phyloP scores from a whole-genome alignment of 1,140 invertebrate species.

The Lepidurus couesii region DNA sequence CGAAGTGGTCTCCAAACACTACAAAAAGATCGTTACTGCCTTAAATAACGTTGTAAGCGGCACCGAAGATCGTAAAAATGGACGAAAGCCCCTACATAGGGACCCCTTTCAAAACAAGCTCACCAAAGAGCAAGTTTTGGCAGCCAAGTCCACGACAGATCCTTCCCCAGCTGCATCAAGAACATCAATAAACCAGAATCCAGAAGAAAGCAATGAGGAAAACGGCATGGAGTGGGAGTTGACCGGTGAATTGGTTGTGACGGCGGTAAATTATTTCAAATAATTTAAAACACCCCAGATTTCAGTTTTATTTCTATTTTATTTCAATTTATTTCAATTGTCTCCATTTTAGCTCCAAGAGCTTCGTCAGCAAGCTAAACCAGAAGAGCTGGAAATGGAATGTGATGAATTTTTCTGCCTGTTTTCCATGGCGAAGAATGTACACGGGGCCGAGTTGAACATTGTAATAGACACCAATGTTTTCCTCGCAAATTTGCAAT shows the following conservation, averaged over 20 bases:
- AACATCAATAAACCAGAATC: background rate
- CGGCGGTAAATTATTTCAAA: background rate
- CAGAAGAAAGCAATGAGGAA: background rate
- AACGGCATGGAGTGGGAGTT: conserved; percentile 32
- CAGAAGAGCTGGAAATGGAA: background rate
- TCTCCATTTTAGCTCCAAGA: conserved; percentile 6
- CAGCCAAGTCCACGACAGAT: background rate
- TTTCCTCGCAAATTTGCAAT: conserved; percentile 26
- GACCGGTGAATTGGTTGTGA: conserved; percentile 9
- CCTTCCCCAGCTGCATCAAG: background rate
- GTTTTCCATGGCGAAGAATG: background rate
- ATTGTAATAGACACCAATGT: conserved; percentile 32
- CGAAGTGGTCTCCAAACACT: no score
- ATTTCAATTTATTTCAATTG: background rate
- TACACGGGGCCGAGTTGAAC: background rate
- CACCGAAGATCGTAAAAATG: no score
- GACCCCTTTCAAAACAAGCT: no score
- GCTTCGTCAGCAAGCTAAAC: conserved; percentile 5
- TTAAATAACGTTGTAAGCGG: no score
- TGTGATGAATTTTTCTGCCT: background rate
- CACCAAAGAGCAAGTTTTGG: no score
- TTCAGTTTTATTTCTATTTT: background rate
- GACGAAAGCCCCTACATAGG: no score
- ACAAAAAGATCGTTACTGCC: no score
- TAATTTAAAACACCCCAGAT: background rate